Evolutionary conservation across 2,888 invertebrate species (phyloP).

Genomic region (Mesoligia furuncula): DNA sequence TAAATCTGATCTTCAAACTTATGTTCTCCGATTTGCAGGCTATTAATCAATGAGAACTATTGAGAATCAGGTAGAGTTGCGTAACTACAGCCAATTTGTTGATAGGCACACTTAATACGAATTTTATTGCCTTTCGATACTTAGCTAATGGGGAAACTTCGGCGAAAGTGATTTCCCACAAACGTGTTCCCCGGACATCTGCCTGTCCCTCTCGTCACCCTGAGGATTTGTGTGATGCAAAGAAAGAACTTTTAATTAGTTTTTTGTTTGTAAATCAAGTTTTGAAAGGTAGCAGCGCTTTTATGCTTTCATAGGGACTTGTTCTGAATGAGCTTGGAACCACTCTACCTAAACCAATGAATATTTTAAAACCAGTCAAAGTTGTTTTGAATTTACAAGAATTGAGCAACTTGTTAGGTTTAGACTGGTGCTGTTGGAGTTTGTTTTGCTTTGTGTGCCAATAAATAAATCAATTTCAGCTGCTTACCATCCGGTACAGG

Average conservation of each 20-base stretch:
- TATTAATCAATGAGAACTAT: constrained; percentile 13
- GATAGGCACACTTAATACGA: constrained; percentile 22
- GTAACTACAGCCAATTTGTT: constrained; percentile 31
- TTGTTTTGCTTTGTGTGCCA: constrained; percentile 43
- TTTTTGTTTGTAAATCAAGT: constrained; percentile 57
- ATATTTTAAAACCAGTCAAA: constrained; percentile 36
- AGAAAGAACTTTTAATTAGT: constrained; percentile 65
- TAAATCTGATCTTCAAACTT: neutral
- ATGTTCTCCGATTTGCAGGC: neutral
- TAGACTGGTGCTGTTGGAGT: neutral
- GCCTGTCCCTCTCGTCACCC: constrained; percentile 45
- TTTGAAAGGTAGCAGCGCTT: constrained; percentile 30
- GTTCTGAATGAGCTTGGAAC: constrained; percentile 22
- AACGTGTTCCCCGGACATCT: constrained; percentile 44
- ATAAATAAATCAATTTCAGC: constrained; percentile 55
- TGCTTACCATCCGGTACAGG: constrained; percentile 34
- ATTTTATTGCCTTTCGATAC: constrained; percentile 50
- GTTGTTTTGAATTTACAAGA: constrained; percentile 26
- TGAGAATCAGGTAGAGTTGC: neutral
- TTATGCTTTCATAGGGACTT: constrained; percentile 41
- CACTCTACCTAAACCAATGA: constrained; percentile 26
- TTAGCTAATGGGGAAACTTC: constrained; percentile 56
- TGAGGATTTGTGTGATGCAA: constrained; percentile 53
- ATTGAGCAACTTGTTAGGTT: constrained; percentile 13
- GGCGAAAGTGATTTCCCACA: constrained; percentile 53